Evolutionary conservation across 2,113 vertebrate genomes (phyloP).

Genomic region (Coryphaenoides rupestris): DNA sequence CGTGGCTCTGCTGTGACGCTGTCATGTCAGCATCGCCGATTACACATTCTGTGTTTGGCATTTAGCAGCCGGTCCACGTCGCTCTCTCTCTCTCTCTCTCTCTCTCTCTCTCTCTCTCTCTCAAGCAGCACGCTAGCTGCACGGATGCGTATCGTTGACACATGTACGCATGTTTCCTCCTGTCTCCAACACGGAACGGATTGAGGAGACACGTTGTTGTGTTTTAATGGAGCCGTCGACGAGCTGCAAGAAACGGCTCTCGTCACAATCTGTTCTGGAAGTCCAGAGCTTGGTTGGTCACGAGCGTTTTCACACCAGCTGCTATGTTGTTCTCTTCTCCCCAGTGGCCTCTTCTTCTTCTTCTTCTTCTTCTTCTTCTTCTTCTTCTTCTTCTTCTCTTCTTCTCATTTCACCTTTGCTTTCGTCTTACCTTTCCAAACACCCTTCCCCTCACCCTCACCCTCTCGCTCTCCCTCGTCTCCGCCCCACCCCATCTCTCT

Average conservation of each 20-base stretch:
- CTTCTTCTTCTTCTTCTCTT: background rate
- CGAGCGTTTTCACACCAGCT: no score
- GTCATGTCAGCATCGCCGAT: constrained; percentile 31
- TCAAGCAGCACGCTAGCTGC: constrained; percentile 14
- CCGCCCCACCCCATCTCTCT: background rate
- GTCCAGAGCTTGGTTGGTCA: no score
- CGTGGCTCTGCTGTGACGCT: constrained; percentile 12
- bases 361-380: constrained; percentile 19
- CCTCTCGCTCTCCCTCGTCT: background rate
- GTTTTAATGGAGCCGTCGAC: constrained; percentile 37
- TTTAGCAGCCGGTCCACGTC: constrained; percentile 32
- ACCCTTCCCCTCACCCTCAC: background rate
- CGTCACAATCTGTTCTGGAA: constrained; percentile 31
- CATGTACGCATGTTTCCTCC: constrained; percentile 49
- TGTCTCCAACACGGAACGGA: constrained; percentile 44
- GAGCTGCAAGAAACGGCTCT: constrained; percentile 54
- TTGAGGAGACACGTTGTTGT: constrained; percentile 30
- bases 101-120: no score
- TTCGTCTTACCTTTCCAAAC: no score
- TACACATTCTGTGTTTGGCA: constrained; percentile 49
- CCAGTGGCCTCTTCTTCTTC: constrained; percentile 20
- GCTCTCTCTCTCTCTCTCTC: no score
- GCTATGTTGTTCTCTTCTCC: background rate
- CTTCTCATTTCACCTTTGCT: background rate
- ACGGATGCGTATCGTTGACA: constrained; percentile 35